Evolutionary conservation across 2,888 invertebrate genomes (phyloP).

Genomic region (Tinea trinotella): DNA sequence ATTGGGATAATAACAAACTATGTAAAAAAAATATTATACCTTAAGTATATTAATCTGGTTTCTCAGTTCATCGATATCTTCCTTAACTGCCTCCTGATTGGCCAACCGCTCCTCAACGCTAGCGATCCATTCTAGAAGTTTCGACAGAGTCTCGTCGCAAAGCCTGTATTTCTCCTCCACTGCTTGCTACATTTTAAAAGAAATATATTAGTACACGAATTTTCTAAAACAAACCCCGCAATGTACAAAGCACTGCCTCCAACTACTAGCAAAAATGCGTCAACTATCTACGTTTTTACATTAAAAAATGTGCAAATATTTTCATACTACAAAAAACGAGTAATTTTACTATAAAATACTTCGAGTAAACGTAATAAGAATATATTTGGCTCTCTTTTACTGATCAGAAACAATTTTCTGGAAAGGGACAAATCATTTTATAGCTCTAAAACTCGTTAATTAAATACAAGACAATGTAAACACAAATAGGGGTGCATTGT

Average conservation of each 20-base stretch:
- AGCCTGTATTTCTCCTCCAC: constrained; percentile 94
- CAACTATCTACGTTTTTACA: neutral
- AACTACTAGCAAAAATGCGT: constrained; percentile 4
- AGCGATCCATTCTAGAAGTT: constrained; percentile 89
- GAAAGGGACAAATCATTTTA: too few species aligned
- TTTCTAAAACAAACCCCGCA: neutral
- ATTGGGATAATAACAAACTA: neutral
- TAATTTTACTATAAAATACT: too few species aligned
- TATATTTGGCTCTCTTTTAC: too few species aligned
- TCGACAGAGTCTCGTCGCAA: constrained; percentile 89
- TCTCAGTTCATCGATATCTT: constrained; percentile 87
- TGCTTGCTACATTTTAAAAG: constrained; percentile 82
- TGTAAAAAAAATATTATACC: constrained; percentile 52
- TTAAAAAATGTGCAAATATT: too few species aligned
- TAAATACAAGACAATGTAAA: too few species aligned
- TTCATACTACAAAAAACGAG: too few species aligned
- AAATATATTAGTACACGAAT: constrained; percentile 26
- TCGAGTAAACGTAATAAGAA: too few species aligned
- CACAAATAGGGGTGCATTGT: too few species aligned
- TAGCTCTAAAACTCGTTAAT: too few species aligned
- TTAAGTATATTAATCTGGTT: constrained; percentile 92
- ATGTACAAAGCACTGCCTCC: constrained; percentile 3
- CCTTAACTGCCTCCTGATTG: constrained; percentile 88
- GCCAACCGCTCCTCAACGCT: constrained; percentile 88
- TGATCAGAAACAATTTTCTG: too few species aligned